These are phyloP conservation scores for Thymallus thymallus DNA, from an alignment of 2,113 vertebrate species.

Conservation along the genomic window DNA sequence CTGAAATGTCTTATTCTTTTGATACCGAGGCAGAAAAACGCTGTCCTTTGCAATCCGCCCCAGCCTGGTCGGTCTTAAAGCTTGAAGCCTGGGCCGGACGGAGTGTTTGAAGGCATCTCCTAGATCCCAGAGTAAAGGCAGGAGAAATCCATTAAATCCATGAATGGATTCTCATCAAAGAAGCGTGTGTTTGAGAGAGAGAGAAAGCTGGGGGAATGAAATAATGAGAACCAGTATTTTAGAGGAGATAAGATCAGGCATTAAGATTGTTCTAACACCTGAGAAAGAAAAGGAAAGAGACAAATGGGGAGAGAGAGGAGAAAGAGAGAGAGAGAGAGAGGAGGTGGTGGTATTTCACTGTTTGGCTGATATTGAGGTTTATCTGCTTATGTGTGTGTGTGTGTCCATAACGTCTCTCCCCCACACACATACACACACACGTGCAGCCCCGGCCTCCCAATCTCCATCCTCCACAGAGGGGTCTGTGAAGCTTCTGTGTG, in stretches of 20 bases:
- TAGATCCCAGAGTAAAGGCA: conserved; percentile 63
- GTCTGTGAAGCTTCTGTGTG: conserved; percentile 62
- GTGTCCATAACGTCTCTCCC: conserved; percentile 11
- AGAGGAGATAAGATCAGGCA: conserved; percentile 66
- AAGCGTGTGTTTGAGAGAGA: conserved; percentile 59
- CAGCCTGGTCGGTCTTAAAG: conserved; percentile 36
- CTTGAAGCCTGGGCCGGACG: conserved; percentile 47
- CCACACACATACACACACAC: background rate
- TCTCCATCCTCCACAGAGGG: conserved; percentile 69
- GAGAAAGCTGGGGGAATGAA: conserved; percentile 62
- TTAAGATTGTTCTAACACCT: conserved; percentile 63
- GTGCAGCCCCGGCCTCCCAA: conserved; percentile 61
- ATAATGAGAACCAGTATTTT: conserved; percentile 74
- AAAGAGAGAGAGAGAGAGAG: conserved; percentile 36
- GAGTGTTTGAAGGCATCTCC: conserved; percentile 43
- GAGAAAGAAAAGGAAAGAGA: conserved; percentile 51
- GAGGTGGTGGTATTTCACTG: background rate
- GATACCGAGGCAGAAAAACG: conserved; percentile 65
- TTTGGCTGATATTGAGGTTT: conserved; percentile 61
- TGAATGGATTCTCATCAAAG: conserved; percentile 78
- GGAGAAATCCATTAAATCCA: conserved; percentile 78
- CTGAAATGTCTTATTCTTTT: conserved; percentile 69
- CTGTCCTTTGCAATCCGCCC: conserved; percentile 70
- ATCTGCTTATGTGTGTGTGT: conserved; percentile 53
- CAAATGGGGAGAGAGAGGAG: conserved; percentile 7